Conservation (phyloP, 92 coral and sea anemone species). For the Bergia puertoricense region DNA sequence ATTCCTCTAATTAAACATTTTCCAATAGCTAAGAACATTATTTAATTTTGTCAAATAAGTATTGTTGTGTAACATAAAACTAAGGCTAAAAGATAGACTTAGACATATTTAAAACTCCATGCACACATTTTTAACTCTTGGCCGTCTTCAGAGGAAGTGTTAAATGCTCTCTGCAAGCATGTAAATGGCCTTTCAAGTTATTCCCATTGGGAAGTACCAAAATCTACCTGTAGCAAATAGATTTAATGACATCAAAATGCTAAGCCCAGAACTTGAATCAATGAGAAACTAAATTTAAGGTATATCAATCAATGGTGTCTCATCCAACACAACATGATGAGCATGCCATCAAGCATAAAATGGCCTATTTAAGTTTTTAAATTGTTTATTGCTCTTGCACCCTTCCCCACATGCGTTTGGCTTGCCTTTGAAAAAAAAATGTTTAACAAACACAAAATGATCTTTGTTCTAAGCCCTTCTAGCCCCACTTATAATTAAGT, state of each 20-base stretch:
- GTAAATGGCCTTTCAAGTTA: constrained; percentile 9
- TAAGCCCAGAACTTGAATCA: constrained; percentile 13
- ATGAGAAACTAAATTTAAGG: background rate
- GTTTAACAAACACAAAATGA: too few relatives aligned
- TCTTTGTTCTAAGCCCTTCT: too few relatives aligned
- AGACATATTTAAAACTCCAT: constrained; percentile 14
- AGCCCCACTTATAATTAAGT: background rate
- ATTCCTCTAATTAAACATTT: constrained; percentile 18
- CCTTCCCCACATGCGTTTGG: too few relatives aligned
- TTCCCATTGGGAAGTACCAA: constrained; percentile 13
- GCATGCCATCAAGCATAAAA: constrained; percentile 1
- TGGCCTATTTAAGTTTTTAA: too few relatives aligned
- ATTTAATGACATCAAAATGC: background rate
- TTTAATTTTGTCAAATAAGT: background rate
- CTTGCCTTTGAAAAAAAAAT: too few relatives aligned
- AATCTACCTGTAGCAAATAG: constrained; percentile 16
- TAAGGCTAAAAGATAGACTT: constrained; percentile 9
- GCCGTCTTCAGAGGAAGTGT: constrained; percentile 1
- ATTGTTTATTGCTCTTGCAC: too few relatives aligned
- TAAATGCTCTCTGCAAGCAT: background rate
- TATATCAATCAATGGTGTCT: background rate
- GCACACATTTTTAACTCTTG: constrained; percentile 11
- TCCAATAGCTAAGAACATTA: constrained; percentile 4
- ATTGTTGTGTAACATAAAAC: constrained; percentile 13
- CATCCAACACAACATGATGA: constrained; percentile 10